Percentiles rank a stretch among this genome's conserved stretches.
phyloP scores from a whole-genome alignment of 1,140 invertebrate species.

The Leptopilina clavipes region DNA sequence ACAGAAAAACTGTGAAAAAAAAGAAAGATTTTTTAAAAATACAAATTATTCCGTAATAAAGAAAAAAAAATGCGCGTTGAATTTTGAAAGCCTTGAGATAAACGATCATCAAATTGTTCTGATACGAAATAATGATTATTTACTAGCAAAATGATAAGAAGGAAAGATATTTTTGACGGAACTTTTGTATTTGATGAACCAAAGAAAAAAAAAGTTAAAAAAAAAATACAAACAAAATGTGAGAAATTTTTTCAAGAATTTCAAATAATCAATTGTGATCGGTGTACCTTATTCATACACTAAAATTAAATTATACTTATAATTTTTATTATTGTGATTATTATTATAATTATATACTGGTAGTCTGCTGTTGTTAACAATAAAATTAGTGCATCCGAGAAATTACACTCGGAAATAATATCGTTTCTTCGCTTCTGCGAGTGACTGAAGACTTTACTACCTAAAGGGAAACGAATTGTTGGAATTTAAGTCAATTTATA shows the following conservation, averaged over 20 bases:
- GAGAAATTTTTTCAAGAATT: conserved; percentile 52
- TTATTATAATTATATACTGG: conserved; percentile 43
- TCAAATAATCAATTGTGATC: conserved; percentile 60
- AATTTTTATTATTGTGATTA: conserved; percentile 21
- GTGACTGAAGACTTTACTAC: neutral
- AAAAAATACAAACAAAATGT: conserved; percentile 43
- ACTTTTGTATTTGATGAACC: conserved; percentile 54
- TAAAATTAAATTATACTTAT: conserved; percentile 40
- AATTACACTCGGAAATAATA: neutral
- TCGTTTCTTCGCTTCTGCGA: neutral
- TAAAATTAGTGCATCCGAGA: conserved; percentile 41
- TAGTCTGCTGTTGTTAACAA: conserved; percentile 68
- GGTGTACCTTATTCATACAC: conserved; percentile 58
- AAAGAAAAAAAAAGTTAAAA: conserved; percentile 33
- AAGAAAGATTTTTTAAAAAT: conserved; percentile 18
- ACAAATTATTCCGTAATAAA: neutral
- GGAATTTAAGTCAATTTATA: neutral
- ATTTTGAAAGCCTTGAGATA: conserved; percentile 35
- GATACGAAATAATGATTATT: conserved; percentile 18
- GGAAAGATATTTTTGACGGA: conserved; percentile 61
- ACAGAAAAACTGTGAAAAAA: neutral
- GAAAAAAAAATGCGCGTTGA: too few species aligned
- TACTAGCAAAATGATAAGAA: conserved; percentile 49
- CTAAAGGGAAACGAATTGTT: conserved; percentile 13
- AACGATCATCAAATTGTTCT: conserved; percentile 29